These are phyloP conservation scores for Brachypterus glaber DNA, from an alignment of 2,888 invertebrate species.

Conservation along the genomic window DNA sequence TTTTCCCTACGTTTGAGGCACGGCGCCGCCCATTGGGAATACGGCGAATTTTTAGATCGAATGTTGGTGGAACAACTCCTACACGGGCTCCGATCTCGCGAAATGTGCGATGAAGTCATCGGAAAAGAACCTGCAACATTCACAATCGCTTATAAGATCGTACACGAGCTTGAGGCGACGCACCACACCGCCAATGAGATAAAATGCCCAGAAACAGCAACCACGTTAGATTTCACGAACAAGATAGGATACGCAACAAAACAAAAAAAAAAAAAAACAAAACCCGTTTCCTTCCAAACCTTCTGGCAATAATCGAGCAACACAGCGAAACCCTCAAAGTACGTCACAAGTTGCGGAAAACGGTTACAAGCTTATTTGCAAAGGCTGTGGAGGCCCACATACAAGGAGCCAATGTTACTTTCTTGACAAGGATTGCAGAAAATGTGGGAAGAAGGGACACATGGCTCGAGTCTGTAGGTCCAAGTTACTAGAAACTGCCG, in stretches of 20 bases:
- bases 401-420: constrained; percentile 9
- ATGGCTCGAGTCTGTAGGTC: not conserved
- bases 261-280: not conserved
- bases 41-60: constrained; percentile 10
- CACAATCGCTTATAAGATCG: constrained; percentile 2
- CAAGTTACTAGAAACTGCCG: not conserved
- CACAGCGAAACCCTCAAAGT: not conserved
- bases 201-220: not conserved
- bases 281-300: not conserved
- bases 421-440: constrained; percentile 4
- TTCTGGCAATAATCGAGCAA: not conserved
- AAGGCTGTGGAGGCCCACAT: constrained; percentile 10
- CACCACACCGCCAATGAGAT: not conserved
- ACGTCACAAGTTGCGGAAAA: not conserved
- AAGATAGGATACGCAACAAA: not conserved
- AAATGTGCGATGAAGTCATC: not conserved
- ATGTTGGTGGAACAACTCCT: not conserved
- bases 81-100: too few relatives aligned
- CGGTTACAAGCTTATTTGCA: constrained; percentile 1
- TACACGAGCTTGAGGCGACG: constrained; percentile 3
- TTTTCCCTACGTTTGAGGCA: constrained; percentile 10
- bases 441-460: constrained; percentile 10
- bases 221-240: not conserved
- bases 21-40: constrained; percentile 13
- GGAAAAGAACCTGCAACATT: not conserved